Conservation (phyloP, 2,888 invertebrate species). For the Platerodrilus igneus region DNA sequence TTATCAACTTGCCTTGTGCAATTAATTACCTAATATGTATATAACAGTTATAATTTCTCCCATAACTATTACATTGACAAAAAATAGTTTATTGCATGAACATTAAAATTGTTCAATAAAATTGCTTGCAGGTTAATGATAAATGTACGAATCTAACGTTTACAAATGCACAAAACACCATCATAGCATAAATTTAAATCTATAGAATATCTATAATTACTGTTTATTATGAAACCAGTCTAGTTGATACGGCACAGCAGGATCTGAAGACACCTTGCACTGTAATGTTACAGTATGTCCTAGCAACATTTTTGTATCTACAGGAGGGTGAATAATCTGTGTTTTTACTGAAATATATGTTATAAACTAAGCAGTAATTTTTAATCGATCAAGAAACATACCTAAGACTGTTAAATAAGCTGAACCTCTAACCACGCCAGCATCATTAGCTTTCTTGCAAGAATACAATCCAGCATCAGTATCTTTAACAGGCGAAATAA, state of each 20-base stretch:
- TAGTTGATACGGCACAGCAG: conserved; percentile 78
- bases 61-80: no score
- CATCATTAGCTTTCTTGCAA: conserved; percentile 84
- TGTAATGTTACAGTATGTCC: conserved; percentile 91
- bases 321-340: conserved; percentile 89
- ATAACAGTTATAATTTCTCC: no score
- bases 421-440: conserved; percentile 78
- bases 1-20: no score
- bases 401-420: conserved; percentile 80
- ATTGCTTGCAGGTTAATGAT: no score
- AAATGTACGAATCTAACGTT: no score
- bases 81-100: no score
- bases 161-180: no score
- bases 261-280: conserved; percentile 91
- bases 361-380: no score
- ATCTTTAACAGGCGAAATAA: conserved; percentile 79
- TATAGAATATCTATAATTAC: conserved; percentile 51
- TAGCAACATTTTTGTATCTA: conserved; percentile 84
- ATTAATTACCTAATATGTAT: no score
- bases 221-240: conserved; percentile 86
- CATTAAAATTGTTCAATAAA: no score
- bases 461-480: conserved; percentile 86
- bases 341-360: conserved; percentile 74
- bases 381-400: no score
- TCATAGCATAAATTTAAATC: no score